Base-by-base conservation (phyloP, 2,888 invertebrate genomes). In the Homarus gammarus region DNA sequence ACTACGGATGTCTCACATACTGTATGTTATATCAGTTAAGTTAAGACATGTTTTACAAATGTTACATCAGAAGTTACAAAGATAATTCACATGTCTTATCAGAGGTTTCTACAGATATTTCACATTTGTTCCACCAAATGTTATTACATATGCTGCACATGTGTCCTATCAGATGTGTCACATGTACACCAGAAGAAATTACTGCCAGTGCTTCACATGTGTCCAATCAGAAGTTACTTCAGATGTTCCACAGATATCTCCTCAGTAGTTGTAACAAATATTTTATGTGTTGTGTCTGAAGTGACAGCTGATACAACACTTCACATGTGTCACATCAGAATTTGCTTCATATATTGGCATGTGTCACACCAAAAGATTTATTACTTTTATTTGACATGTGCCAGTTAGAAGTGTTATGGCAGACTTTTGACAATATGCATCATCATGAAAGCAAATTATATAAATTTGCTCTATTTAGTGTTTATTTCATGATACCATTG, bases 141-240 rank as follows among this genome's bases (percentile, higher is more conserved):
- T 56, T 51, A 27, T 40, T 78, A 78, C 56, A 75, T 2, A 44
- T 75, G 40, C 27, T 75, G 75, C 40, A 75, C 1, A 44, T 40
- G 36, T 75, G 40, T 44, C 40, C 38, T 56, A 78, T 78, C 78
- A 64, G 27, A 56, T 78, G 56, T 78, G 33, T 78, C 56, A 78
- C 78, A 78, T 73, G 72, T 56, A 56, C 33, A n/a, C 73, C 31
- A 70, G n/a, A 3, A 73, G 56, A 79, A 79, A 56, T 44, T 51
- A 79, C 56, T 79, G 49, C 56, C 56, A 51, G 78, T 79, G 78
- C 31, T 79, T 51, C 44, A 79, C 56, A 56, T 49, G 36, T 56
- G 72, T 72, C 51, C 73, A 18, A 72, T 36, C 44, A 72, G 84
- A 72, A 73, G 51, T 84, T 84, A 84, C 64, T 82, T 15, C 82